These are phyloP conservation scores for Echiichthys vipera DNA, from an alignment of 2,797 vertebrate species.

Conservation along the genomic window DNA sequence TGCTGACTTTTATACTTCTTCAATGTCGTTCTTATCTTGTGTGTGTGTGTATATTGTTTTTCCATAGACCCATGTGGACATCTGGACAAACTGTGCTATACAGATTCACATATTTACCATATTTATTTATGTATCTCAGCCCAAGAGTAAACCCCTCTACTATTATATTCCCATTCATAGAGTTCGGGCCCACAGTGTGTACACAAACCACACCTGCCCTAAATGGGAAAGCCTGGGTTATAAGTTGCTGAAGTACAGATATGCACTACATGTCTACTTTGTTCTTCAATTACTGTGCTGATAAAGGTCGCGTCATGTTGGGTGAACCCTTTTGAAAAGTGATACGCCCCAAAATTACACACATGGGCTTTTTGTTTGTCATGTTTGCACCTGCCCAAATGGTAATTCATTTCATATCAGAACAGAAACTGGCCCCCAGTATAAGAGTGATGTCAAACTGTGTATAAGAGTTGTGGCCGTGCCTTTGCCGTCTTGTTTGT, in stretches of 20 bases:
- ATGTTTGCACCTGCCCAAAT: slow-evolving; percentile 30
- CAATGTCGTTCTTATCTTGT: neutral
- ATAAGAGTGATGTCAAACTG: slow-evolving; percentile 48
- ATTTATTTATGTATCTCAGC: neutral
- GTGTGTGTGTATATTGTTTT: neutral
- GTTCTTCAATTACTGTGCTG: slow-evolving; percentile 25
- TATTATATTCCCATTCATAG: slow-evolving; percentile 1
- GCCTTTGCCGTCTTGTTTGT: slow-evolving; percentile 26
- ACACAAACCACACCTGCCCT: slow-evolving; percentile 61
- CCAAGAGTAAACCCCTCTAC: neutral
- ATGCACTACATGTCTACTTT: slow-evolving; percentile 26
- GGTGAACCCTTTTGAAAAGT: slow-evolving; percentile 41
- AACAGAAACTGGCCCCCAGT: slow-evolving; percentile 34
- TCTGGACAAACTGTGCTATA: neutral
- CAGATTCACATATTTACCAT: neutral
- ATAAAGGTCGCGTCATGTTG: slow-evolving; percentile 47
- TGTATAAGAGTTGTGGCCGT: slow-evolving; percentile 66
- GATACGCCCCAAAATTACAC: slow-evolving; percentile 80
- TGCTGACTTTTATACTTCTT: neutral
- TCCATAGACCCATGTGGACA: neutral
- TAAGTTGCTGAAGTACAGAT: slow-evolving; percentile 45
- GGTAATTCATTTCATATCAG: slow-evolving; percentile 21
- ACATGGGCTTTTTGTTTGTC: slow-evolving; percentile 43
- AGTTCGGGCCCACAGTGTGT: slow-evolving; percentile 41
- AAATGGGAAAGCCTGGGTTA: slow-evolving; percentile 24